Base-by-base conservation (phyloP, 2,113 vertebrate species). In the Scophthalmus maximus region DNA sequence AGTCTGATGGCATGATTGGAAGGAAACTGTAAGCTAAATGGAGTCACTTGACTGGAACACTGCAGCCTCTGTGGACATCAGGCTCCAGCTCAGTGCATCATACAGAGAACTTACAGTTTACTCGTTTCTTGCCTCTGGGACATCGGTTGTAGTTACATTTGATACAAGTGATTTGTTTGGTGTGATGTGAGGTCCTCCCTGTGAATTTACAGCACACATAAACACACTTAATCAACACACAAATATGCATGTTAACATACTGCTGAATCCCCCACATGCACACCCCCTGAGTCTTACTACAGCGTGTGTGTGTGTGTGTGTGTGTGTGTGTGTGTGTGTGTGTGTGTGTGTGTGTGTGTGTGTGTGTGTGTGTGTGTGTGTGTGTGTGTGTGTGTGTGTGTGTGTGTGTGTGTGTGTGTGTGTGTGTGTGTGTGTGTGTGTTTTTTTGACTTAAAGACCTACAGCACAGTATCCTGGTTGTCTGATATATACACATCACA, bases 11-110 rank as follows among this genome's bases (percentile, higher is more conserved):
- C 52, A 34, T 82, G 73, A 90, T 86, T 87, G 88, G 71, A 86
- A 82, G 68, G 73, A 32, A 68, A 83, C 81, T 46, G 8, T 74
- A 75, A 65, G 76, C 63, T 89, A 82, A 92, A 84, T 81, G 68
- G 73, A 90, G 74, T 93, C 90, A 89, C 85, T 87, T 94, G 89
- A 90, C 82, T 86, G 53, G 59, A 87, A 89, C 89, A 90, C 65
- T 81, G 85, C 51, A 29, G 73, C 56, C 72, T 85, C 81, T 90
- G 86, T 91, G 62, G 76, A 72, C 61, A 51, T 69, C 73, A 32
- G 22, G 47, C 65, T 59, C 47, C 10, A 9, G 51, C 55, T 60
- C 52, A 44, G 22, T 68, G 75, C 59, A 50, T 53, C 42, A 15
- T 11, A 60, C 51, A 46, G 14, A 62, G 51, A 58, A 67, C 58